A percentile compares a stretch with the other conserved stretches of the same genome.
phyloP scores from a whole-genome alignment of 2,888 invertebrate species.

The Oeneis ivallda region DNA sequence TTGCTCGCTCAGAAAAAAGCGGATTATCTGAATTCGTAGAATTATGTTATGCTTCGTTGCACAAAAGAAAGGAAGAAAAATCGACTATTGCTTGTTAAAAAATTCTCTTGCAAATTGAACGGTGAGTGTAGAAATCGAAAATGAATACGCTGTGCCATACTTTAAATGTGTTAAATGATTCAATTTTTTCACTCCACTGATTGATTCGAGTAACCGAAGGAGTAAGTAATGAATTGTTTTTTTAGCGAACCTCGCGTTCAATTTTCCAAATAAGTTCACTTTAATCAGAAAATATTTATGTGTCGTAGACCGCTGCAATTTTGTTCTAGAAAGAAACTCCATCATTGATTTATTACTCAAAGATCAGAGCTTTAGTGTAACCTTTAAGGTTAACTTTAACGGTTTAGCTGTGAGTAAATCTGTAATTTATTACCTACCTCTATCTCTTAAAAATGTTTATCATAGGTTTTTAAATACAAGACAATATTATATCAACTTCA shows the following conservation, averaged over 20 bases:
- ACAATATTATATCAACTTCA: no score
- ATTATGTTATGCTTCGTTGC: not conserved
- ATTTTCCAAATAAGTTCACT: not conserved
- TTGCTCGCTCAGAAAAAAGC: not conserved
- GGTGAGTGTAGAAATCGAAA: not conserved
- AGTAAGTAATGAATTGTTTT: not conserved
- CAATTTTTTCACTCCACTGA: constrained; percentile 1
- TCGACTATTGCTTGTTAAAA: not conserved
- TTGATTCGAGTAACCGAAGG: not conserved
- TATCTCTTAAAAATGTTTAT: no score
- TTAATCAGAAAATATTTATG: no score
- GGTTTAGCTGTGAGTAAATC: no score
- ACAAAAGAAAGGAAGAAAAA: not conserved
- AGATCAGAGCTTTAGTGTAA: no score
- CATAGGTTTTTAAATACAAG: no score
- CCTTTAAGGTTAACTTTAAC: no score
- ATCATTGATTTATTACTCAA: no score
- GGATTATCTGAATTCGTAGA: not conserved
- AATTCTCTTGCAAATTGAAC: not conserved
- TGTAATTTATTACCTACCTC: no score
- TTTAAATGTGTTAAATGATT: constrained; percentile 13
- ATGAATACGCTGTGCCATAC: not conserved
- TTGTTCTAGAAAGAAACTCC: no score
- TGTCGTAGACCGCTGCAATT: no score
- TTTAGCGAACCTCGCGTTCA: not conserved